Conservation (phyloP, 2,888 invertebrate genomes). For the Ichneumon xanthorius region DNA sequence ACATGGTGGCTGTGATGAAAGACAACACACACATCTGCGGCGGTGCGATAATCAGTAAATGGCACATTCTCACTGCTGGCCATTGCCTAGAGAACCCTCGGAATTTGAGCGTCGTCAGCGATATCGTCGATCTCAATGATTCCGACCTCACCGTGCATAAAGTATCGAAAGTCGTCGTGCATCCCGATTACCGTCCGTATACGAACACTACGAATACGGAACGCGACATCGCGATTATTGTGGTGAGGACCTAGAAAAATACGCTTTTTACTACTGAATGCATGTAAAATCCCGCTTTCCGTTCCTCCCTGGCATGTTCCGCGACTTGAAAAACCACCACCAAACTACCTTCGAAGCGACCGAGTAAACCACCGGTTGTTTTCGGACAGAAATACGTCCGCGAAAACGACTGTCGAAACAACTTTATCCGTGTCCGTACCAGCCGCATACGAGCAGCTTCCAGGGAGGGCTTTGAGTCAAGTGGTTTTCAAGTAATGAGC, state of each 20-base stretch:
- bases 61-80: constrained; percentile 76
- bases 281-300: too few species aligned
- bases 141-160: neutral
- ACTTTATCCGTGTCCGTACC: too few species aligned
- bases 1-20: constrained; percentile 68
- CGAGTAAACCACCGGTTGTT: too few species aligned
- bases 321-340: too few species aligned
- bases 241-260: neutral
- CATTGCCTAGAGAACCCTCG: constrained; percentile 70
- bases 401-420: too few species aligned
- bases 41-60: constrained; percentile 70
- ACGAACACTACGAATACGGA: neutral
- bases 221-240: constrained; percentile 6
- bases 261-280: too few species aligned
- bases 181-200: neutral
- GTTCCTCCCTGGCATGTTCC: too few species aligned
- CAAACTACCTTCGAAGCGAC: too few species aligned
- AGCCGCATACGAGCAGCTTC: too few species aligned
- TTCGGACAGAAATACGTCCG: too few species aligned
- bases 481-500: too few species aligned
- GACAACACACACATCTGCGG: constrained; percentile 68
- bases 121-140: constrained; percentile 5
- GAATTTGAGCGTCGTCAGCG: constrained; percentile 4
- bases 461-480: too few species aligned
- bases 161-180: neutral